phyloP scores from a whole-genome alignment of 1,140 invertebrate genomes.

The Lethrus apterus region DNA sequence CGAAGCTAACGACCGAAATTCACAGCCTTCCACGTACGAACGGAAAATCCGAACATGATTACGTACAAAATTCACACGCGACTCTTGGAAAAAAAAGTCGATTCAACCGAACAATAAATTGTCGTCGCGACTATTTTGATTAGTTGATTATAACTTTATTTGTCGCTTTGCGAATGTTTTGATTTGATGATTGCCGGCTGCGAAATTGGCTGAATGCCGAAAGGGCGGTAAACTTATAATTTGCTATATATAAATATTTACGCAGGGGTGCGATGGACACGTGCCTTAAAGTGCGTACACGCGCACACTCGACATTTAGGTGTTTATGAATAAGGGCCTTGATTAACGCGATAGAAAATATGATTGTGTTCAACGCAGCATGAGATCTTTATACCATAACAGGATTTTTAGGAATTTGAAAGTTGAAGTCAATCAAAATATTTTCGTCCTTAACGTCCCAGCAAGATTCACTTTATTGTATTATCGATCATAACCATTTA shows the following conservation, averaged over 20 bases:
- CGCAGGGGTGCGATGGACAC: constrained; percentile 1
- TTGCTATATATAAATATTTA: constrained; percentile 11
- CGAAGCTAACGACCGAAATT: no score
- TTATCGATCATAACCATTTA: no score
- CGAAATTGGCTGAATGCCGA: constrained; percentile 8
- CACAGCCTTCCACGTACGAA: no score
- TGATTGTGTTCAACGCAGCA: no score
- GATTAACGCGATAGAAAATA: constrained; percentile 1
- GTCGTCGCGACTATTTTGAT: constrained; percentile 7
- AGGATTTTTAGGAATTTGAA: no score
- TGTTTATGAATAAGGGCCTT: constrained; percentile 5
- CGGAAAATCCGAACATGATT: no score
- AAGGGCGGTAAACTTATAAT: constrained; percentile 7
- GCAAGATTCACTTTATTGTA: no score
- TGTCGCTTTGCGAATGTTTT: constrained; percentile 8
- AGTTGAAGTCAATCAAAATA: no score
- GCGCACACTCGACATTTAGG: not conserved
- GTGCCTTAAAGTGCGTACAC: no score
- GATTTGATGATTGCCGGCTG: constrained; percentile 7
- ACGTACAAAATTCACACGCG: not conserved
- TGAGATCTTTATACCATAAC: no score
- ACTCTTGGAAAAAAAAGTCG: constrained; percentile 6
- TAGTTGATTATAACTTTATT: constrained; percentile 13
- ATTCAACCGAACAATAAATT: not conserved
- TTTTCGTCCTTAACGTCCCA: no score